Evolutionary conservation across 2,888 invertebrate genomes (phyloP).

Genomic region (Watsonalla binaria): DNA sequence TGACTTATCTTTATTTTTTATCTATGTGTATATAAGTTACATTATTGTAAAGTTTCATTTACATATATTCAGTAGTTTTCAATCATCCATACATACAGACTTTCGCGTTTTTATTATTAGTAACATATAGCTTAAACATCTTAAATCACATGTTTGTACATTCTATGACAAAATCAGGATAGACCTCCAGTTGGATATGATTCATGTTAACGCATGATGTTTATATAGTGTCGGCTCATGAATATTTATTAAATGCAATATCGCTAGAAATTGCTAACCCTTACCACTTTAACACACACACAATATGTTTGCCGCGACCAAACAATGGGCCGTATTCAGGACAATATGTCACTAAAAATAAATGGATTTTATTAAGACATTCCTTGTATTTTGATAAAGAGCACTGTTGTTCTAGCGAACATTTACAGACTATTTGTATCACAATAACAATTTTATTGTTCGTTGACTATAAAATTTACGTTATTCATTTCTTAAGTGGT

Average conservation of each 20-base stretch:
- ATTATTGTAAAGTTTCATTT: too few species aligned
- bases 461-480: neutral
- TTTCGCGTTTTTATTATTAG: too few species aligned
- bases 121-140: too few species aligned
- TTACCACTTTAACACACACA: constrained; percentile 33
- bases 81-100: too few species aligned
- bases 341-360: constrained; percentile 60
- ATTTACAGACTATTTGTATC: constrained; percentile 1
- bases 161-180: too few species aligned
- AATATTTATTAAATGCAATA: constrained; percentile 4
- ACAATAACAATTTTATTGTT: neutral
- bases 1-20: too few species aligned
- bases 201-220: too few species aligned
- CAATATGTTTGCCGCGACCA: constrained; percentile 36
- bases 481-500: neutral
- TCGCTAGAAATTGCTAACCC: constrained; percentile 27
- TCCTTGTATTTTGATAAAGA: constrained; percentile 27
- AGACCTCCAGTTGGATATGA: too few species aligned
- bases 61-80: too few species aligned
- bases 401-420: constrained; percentile 16
- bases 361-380: constrained; percentile 41
- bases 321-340: constrained; percentile 57
- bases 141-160: too few species aligned
- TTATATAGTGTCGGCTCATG: neutral
- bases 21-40: too few species aligned